Evolutionary conservation across 2,888 invertebrate genomes (phyloP), one percentile per base, ranked within the genome.

Genomic region (Caenorhabditis auriculariae): DNA sequence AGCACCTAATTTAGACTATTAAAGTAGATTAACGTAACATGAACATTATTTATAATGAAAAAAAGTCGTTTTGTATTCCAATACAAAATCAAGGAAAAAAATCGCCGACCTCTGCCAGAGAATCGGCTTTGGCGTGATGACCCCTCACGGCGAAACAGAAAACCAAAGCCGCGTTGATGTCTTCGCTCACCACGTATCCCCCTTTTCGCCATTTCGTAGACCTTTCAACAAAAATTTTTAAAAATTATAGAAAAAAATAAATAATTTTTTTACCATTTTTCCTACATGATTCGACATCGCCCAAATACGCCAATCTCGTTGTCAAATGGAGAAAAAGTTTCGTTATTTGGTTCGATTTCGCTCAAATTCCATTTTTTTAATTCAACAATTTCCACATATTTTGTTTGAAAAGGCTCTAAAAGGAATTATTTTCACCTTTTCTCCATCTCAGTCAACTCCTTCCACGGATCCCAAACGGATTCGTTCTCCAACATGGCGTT

Each of bases 401-500:
- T 15, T 35, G 35, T 12, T 15, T 15, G 35, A 15, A 15, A n/a
- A 35, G n/a, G 12, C n/a, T 35, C 35, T n/a, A 35, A 35, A 35
- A 35, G 12, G 12, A 35, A 35, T 35, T 35, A 35, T 32, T 12
- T 15, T 9, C 12, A 4, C 24, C 43, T 35, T 42, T 48, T 51
- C 39, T 60, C 55, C 47, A 67, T 57, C 9, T 32, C 3, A 12
- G 50, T 46, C 23, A 72, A 24, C 42, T 69, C 61, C 37, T 65
- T 38, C 4, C 37, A 1, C 0, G 60, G 54, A 50, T 68, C 54
- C 56, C 69, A 72, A 3, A 60, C 59, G 9, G 23, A 12, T 17
- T 58, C 60, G 35, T 66, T 74, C 37, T 75, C 69, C 32, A 74
- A 50, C 39, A 70, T 37, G 12, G 66, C 62, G 7, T 46, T 51